A percentile compares a stretch with the other conserved stretches of the same genome.
phyloP scores from a whole-genome alignment of 2,888 invertebrate genomes.

The Pterobdella sp. region DNA sequence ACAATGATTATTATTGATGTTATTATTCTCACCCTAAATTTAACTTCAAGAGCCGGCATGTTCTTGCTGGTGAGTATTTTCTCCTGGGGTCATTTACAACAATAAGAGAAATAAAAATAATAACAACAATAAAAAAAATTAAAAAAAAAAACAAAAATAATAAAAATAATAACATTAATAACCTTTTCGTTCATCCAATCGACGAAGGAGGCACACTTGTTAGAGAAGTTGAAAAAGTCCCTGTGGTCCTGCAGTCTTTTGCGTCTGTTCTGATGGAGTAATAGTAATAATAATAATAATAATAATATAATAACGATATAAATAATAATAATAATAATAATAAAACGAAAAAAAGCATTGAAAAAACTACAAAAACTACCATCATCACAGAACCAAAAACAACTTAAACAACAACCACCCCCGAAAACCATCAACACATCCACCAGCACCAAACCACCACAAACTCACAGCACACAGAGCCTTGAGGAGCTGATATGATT shows the following conservation, averaged over 20 bases:
- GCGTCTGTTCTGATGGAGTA: constrained; percentile 59
- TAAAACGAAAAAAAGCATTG: not conserved
- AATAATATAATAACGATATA: not conserved
- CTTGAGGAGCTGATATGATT: constrained; percentile 60
- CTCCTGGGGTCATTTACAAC: too few relatives aligned
- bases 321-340: not conserved
- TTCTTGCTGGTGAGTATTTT: too few relatives aligned
- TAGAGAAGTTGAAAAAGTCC: constrained; percentile 80
- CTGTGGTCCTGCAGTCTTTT: constrained; percentile 83
- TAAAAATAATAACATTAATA: too few relatives aligned
- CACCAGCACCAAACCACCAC: too few relatives aligned
- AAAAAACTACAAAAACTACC: constrained; percentile 1
- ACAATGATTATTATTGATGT: not conserved
- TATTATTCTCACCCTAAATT: too few relatives aligned
- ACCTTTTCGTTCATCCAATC: constrained; percentile 88
- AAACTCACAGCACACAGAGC: constrained; percentile 48
- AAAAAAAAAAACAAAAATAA: too few relatives aligned
- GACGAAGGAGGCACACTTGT: constrained; percentile 94
- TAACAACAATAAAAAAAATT: not conserved
- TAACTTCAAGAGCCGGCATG: too few relatives aligned
- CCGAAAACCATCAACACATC: too few relatives aligned
- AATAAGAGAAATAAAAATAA: not conserved
- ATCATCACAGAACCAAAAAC: constrained; percentile 5
- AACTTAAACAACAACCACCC: not conserved
- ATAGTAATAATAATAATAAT: not conserved